Conservation (phyloP, 2,113 vertebrate species). For the Siphamia tubifer region DNA sequence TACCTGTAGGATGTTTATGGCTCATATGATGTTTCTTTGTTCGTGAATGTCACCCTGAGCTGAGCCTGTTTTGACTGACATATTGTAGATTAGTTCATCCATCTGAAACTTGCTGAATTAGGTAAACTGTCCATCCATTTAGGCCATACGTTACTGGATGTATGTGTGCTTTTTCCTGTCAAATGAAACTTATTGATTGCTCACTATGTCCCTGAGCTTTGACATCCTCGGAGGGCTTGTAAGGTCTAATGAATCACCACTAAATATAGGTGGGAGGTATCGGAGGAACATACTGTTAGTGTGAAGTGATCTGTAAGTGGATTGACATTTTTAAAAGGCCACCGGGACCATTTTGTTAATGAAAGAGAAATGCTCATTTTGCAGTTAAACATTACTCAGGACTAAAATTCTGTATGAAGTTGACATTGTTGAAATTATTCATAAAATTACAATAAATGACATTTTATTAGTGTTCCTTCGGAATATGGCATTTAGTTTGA, state of each 20-base stretch:
- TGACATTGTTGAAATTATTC: no score
- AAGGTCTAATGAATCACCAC: not conserved
- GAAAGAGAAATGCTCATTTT: not conserved
- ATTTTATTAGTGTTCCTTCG: no score
- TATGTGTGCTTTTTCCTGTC: not conserved
- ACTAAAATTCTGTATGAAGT: not conserved
- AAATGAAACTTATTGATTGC: not conserved
- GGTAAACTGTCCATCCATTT: not conserved
- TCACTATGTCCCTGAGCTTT: not conserved
- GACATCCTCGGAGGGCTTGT: not conserved
- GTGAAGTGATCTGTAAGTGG: no score
- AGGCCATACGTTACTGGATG: no score
- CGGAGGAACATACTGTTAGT: not conserved
- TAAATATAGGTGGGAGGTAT: not conserved
- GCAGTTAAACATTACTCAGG: not conserved
- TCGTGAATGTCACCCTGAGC: not conserved
- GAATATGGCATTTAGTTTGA: no score
- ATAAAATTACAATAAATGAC: no score
- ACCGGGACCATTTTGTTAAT: not conserved
- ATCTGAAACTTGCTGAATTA: not conserved
- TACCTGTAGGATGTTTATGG: no score
- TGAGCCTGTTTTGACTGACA: not conserved
- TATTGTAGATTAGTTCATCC: not conserved
- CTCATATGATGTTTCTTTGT: no score
- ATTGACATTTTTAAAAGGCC: conserved; percentile 44